Evolutionary conservation across 2,888 invertebrate species (phyloP).

Genomic region (Watsonalla binaria): DNA sequence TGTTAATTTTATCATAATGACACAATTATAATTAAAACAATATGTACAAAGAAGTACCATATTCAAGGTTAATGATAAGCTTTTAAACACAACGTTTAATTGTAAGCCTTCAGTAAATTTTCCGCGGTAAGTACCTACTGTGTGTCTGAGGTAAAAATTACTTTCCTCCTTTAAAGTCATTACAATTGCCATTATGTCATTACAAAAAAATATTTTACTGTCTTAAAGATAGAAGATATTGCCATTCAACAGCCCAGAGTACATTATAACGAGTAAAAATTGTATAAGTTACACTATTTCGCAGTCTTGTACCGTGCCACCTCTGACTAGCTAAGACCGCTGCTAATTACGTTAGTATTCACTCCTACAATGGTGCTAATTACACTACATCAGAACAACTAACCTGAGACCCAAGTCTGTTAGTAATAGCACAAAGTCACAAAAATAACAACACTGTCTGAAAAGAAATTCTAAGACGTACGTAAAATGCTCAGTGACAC

Average conservation of each 20-base stretch:
- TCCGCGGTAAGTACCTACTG: too few relatives aligned
- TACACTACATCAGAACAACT: slow-evolving; percentile 50
- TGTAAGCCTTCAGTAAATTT: too few relatives aligned
- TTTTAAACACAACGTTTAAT: too few relatives aligned
- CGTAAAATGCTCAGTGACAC: too few relatives aligned
- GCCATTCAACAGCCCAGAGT: slow-evolving; percentile 25
- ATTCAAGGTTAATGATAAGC: not conserved
- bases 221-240: not conserved
- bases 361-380: slow-evolving; percentile 47
- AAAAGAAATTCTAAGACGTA: too few relatives aligned
- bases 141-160: too few relatives aligned
- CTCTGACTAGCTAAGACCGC: slow-evolving; percentile 49
- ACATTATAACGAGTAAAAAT: slow-evolving; percentile 57
- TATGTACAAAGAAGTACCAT: not conserved
- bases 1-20: not conserved
- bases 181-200: too few relatives aligned
- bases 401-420: slow-evolving; percentile 32
- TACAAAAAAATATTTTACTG: too few relatives aligned
- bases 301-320: slow-evolving; percentile 69
- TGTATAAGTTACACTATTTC: slow-evolving; percentile 50
- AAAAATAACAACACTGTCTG: not conserved
- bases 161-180: too few relatives aligned
- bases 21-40: too few relatives aligned
- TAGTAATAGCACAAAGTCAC: too few relatives aligned
- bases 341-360: slow-evolving; percentile 17